Evolutionary conservation across 2,797 vertebrate species (phyloP), one percentile per base, ranked within the genome.

Genomic region (Cossypha dichroa): DNA sequence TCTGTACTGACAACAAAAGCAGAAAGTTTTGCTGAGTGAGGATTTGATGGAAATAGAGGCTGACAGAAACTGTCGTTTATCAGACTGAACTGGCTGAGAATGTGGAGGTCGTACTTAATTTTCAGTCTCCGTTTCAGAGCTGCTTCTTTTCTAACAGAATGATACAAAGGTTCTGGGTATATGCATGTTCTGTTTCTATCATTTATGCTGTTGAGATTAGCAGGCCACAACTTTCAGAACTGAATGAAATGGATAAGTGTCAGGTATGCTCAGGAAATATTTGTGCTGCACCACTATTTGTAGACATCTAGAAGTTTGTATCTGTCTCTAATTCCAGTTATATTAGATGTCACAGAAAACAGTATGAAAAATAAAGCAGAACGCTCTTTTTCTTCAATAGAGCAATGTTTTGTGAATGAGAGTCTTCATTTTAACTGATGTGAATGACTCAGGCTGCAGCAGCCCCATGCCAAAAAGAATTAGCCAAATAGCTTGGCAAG

Each of bases 401-500:
- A 48, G 40, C 40, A 69, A 18, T 28, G 16, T 59, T 92, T 96
- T 70, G 56, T 89, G 72, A 60, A 76, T 36, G 29, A 62, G 69
- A 29, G 29, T 85, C 41, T 76, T 75, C 28, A 26, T 38, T 86
- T 85, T 79, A 92, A 93, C 55, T 69, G 84, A 38, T 74, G 63
- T 90, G 78, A 91, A 62, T 81, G 62, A 60, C 8, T n/a, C 56
- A 59, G 75, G 15, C 60, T 82, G 62, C 84, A 48, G 68, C 59
- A 96, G 75, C 70, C 40, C 43, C 5, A 18, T 79, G 91, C 92
- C 92, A 91, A 63, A 80, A 92, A 13, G 56, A 76, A 88, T 96
- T 91, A 93, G 76, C 74, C 54, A 76, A 95, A 59, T 54, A 69
- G 33, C 33, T 86, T 89, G 60, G 88, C 82, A 43, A 93, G 45